Evolutionary conservation across 2,797 vertebrate genomes (phyloP).

Genomic region (Dicrostonyx torquatus): DNA sequence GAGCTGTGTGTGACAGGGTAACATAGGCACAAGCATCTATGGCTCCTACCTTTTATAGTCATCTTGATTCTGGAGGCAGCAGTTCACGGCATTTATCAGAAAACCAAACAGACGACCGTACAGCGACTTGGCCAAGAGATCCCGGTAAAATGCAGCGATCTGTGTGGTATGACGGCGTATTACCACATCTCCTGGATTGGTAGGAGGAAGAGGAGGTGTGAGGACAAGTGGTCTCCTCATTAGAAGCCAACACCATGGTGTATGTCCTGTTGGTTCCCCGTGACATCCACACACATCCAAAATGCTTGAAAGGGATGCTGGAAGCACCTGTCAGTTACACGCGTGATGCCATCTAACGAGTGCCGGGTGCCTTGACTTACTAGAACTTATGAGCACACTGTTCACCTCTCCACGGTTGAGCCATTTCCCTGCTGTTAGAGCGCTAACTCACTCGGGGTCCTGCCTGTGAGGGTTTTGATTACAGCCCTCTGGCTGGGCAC

Average conservation of each 20-base stretch:
- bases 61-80: slow-evolving; percentile 91
- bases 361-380: no score
- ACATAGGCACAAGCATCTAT: neutral
- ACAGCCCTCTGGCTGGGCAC: neutral
- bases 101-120: slow-evolving; percentile 95
- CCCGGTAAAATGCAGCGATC: slow-evolving; percentile 92
- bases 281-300: fast-evolving
- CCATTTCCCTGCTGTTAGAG: neutral
- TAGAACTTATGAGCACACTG: neutral
- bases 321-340: no score
- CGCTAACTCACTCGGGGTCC: neutral
- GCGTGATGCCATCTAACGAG: fast-evolving
- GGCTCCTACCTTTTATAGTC: slow-evolving; percentile 89
- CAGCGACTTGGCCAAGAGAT: slow-evolving; percentile 94
- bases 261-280: no score
- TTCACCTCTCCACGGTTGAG: neutral
- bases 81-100: slow-evolving; percentile 93
- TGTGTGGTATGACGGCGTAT: slow-evolving; percentile 90
- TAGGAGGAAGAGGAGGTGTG: slow-evolving; percentile 55
- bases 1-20: neutral
- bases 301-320: fast-evolving
- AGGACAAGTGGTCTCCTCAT: neutral
- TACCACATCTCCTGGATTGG: slow-evolving; percentile 91
- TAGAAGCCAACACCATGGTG: neutral
- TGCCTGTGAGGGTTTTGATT: neutral